These are phyloP conservation scores for Tachysurus fulvidraco DNA, from an alignment of 2,113 vertebrate genomes.

Conservation along the genomic window DNA sequence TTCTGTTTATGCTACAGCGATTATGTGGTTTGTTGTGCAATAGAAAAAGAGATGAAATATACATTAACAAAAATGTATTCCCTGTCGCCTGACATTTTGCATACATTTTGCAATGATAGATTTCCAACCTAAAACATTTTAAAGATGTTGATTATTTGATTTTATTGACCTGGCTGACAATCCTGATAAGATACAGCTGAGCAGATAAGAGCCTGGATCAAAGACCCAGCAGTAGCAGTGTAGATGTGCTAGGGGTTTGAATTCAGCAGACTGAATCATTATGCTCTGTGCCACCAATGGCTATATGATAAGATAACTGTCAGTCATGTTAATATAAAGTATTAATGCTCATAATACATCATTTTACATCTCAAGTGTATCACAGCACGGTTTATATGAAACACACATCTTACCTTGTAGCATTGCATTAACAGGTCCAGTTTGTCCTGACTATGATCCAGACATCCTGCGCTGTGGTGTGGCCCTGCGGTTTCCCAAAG, in stretches of 20 bases:
- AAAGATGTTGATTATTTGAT: neutral
- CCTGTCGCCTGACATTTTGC: neutral
- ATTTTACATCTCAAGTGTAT: neutral
- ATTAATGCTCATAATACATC: neutral
- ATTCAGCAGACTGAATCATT: neutral
- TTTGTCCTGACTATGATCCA: constrained; percentile 92
- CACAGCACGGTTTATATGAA: neutral
- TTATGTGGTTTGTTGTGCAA: neutral
- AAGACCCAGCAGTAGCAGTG: no score
- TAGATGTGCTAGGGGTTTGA: neutral
- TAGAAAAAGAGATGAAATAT: neutral
- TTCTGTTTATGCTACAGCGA: neutral
- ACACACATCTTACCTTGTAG: neutral
- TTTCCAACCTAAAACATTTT: neutral
- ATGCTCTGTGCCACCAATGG: neutral
- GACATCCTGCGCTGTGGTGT: constrained; percentile 84
- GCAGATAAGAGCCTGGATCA: no score
- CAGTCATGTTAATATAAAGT: neutral
- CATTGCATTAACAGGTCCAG: constrained; percentile 77
- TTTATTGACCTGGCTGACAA: neutral
- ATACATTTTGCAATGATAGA: neutral
- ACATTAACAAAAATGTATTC: neutral
- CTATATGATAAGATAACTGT: neutral
- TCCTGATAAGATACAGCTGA: no score
- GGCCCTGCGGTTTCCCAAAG: constrained; percentile 87